Percentiles rank a stretch among this genome's conserved stretches.
Evolutionary conservation across 2,888 invertebrate genomes (phyloP).

Genomic region (Andrena bucephala): DNA sequence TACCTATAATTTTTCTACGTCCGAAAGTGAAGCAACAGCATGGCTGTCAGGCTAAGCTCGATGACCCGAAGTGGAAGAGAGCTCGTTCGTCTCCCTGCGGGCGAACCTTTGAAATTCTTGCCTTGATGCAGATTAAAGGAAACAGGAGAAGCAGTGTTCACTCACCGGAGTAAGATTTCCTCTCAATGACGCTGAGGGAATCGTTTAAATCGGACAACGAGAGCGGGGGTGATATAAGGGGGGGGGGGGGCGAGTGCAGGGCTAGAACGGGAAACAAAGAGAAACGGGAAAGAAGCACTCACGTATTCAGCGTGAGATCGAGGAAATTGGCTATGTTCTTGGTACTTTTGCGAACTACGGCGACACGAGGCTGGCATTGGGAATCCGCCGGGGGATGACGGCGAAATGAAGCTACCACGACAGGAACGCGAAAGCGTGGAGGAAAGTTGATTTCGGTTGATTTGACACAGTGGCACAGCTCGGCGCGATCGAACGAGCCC

Average conservation of each 20-base stretch:
- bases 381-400: constrained; percentile 21
- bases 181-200: constrained; percentile 31
- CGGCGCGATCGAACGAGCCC: background rate
- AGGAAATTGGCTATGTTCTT: constrained; percentile 64
- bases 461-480: constrained; percentile 18
- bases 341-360: constrained; percentile 42
- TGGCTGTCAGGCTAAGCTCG: background rate
- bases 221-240: constrained; percentile 27
- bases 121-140: constrained; percentile 41
- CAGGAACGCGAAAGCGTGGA: constrained; percentile 1
- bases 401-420: constrained; percentile 19
- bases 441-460: constrained; percentile 34
- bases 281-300: constrained; percentile 50
- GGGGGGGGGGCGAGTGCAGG: background rate
- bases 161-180: constrained; percentile 20
- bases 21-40: background rate
- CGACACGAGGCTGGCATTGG: constrained; percentile 39
- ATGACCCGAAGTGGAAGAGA: background rate
- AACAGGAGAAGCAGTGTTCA: constrained; percentile 8
- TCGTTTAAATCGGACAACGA: constrained; percentile 49
- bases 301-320: constrained; percentile 67
- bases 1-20: background rate
- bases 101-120: background rate
- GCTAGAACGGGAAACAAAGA: constrained; percentile 38
- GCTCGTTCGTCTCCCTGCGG: background rate